These are phyloP conservation scores for Wiebesia pumilae DNA, from an alignment of 1,140 invertebrate species.

Conservation along the genomic window DNA sequence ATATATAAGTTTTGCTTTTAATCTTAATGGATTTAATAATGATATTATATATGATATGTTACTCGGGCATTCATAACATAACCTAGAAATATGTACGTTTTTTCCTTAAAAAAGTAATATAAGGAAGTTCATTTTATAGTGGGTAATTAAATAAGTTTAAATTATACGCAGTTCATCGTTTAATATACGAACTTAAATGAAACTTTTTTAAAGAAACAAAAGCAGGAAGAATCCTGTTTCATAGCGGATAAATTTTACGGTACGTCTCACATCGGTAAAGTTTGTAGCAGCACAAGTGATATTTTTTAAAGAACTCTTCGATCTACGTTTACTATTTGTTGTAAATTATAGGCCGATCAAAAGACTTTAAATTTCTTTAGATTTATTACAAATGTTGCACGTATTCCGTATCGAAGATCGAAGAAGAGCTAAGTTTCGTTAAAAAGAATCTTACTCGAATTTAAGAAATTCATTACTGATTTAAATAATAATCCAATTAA, in stretches of 20 bases:
- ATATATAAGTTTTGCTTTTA: neutral
- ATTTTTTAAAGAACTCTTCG: neutral
- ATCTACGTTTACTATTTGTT: neutral
- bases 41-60: neutral
- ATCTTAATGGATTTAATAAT: neutral
- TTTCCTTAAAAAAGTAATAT: neutral
- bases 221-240: conserved; percentile 16
- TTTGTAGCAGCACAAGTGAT: neutral
- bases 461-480: too few species aligned
- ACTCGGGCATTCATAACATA: too few species aligned
- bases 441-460: too few species aligned
- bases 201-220: conserved; percentile 17
- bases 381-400: too few species aligned
- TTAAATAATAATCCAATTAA: too few species aligned
- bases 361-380: too few species aligned
- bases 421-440: too few species aligned
- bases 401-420: too few species aligned
- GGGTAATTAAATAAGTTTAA: neutral
- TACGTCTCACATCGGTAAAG: neutral
- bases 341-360: too few species aligned
- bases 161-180: neutral
- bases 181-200: neutral
- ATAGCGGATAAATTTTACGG: conserved; percentile 9
- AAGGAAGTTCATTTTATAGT: neutral
- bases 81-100: too few species aligned